Percentiles rank a stretch among this genome's conserved stretches.
Evolutionary conservation across 23 tunicate species (phyloP).

Genomic region (Phallusia fumigata): DNA sequence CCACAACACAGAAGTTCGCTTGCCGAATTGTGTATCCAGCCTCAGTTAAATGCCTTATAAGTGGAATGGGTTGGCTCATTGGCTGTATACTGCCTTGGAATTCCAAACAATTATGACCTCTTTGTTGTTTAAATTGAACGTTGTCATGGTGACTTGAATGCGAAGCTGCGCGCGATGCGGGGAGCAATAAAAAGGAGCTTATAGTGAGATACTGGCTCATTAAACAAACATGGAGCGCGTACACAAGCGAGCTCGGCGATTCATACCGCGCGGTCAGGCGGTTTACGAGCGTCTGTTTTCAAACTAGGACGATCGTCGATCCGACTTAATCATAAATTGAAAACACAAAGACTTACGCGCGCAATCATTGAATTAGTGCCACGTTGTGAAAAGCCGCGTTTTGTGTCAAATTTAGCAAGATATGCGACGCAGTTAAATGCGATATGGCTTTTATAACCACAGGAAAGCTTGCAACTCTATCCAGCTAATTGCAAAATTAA

Average conservation of each 20-base stretch:
- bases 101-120: not conserved
- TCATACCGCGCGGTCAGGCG: constrained; percentile 4
- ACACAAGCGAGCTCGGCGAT: constrained; percentile 1
- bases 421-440: not conserved
- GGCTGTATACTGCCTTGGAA: not conserved
- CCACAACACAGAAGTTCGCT: not conserved
- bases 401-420: not conserved
- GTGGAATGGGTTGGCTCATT: too few relatives aligned
- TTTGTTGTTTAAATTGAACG: constrained; percentile 18
- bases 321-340: not conserved
- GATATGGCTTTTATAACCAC: too few relatives aligned
- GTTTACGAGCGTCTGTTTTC: constrained; percentile 2
- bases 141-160: constrained; percentile 26
- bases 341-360: not conserved
- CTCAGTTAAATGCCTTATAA: too few relatives aligned
- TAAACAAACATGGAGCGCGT: constrained; percentile 33
- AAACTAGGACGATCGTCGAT: constrained; percentile 4
- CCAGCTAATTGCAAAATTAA: too few relatives aligned
- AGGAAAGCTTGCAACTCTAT: too few relatives aligned
- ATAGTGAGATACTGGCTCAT: constrained; percentile 20
- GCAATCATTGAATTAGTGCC: not conserved
- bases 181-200: constrained; percentile 23
- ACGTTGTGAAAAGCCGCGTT: not conserved
- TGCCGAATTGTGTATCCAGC: too few relatives aligned
- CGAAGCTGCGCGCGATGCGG: constrained; percentile 33